Conservation (phyloP, 2,113 vertebrate genomes). For the Vulpes vulpes region DNA sequence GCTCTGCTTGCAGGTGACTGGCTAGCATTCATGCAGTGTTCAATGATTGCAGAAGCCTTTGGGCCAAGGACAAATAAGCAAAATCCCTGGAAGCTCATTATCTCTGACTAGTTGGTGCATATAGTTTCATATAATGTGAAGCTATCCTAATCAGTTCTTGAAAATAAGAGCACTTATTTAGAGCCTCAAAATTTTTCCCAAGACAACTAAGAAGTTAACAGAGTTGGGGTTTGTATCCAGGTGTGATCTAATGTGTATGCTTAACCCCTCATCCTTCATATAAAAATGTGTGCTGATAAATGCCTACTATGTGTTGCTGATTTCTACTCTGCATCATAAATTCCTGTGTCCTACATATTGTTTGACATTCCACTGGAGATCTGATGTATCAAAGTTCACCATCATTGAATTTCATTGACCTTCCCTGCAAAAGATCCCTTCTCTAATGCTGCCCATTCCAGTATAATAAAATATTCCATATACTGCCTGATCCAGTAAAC, state of each 20-base stretch:
- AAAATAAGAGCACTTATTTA: not conserved
- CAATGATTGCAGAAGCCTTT: not conserved
- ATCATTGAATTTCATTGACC: not conserved
- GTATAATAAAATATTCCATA: not conserved
- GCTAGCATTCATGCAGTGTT: not conserved
- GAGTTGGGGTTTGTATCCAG: not conserved
- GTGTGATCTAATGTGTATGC: not conserved
- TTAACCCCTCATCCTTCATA: not conserved
- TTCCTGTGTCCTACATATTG: not conserved
- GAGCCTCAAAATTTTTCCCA: not conserved
- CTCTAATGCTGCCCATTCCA: not conserved
- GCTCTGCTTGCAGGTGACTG: not conserved
- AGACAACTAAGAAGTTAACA: not conserved
- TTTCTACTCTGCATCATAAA: not conserved
- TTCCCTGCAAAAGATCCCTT: not conserved
- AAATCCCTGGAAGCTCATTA: not conserved
- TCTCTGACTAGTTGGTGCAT: not conserved
- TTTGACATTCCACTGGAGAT: not conserved
- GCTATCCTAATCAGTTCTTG: not conserved
- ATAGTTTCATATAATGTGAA: not conserved
- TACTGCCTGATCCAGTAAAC: not conserved
- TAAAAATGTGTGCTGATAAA: not conserved
- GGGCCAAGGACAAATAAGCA: not conserved
- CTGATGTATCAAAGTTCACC: not conserved
- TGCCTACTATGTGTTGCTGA: not conserved